Conservation (phyloP, 2,888 invertebrate genomes). For the Conistra vaccinii region DNA sequence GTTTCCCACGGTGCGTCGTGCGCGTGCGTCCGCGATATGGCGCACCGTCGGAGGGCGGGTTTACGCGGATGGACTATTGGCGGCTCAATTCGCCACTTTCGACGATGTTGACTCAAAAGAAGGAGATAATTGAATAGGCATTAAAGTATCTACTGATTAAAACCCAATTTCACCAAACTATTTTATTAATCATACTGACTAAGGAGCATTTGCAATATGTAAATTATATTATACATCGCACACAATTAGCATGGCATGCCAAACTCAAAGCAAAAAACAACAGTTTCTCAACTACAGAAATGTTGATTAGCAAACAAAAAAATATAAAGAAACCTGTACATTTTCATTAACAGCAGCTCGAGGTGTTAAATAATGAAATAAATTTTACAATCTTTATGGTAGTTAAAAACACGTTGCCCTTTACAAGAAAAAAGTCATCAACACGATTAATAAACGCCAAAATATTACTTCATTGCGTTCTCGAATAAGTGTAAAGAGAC, state of each 20-base stretch:
- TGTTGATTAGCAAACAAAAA: constrained; percentile 42
- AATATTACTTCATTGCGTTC: constrained; percentile 67
- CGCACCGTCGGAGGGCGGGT: too few relatives aligned
- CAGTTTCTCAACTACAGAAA: constrained; percentile 12
- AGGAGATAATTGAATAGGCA: not conserved
- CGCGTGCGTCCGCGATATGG: too few relatives aligned
- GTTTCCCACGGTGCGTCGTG: too few relatives aligned
- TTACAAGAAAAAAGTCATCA: constrained; percentile 69
- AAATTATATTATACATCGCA: not conserved
- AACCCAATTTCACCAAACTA: not conserved
- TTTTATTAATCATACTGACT: not conserved
- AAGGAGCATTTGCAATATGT: not conserved
- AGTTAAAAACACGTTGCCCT: constrained; percentile 68
- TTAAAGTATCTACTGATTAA: not conserved
- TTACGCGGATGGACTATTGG: too few relatives aligned
- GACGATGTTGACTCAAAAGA: not conserved
- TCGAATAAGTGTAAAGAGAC: constrained; percentile 70
- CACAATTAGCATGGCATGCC: constrained; percentile 14
- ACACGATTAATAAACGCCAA: constrained; percentile 70
- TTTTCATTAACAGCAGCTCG: constrained; percentile 70
- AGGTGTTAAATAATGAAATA: constrained; percentile 79
- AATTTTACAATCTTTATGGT: constrained; percentile 74
- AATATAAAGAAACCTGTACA: constrained; percentile 56
- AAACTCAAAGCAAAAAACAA: constrained; percentile 27
- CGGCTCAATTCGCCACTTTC: too few relatives aligned